These are phyloP conservation scores for Drosophila kanapiae DNA, from an alignment of 1,140 invertebrate species.

Conservation along the genomic window DNA sequence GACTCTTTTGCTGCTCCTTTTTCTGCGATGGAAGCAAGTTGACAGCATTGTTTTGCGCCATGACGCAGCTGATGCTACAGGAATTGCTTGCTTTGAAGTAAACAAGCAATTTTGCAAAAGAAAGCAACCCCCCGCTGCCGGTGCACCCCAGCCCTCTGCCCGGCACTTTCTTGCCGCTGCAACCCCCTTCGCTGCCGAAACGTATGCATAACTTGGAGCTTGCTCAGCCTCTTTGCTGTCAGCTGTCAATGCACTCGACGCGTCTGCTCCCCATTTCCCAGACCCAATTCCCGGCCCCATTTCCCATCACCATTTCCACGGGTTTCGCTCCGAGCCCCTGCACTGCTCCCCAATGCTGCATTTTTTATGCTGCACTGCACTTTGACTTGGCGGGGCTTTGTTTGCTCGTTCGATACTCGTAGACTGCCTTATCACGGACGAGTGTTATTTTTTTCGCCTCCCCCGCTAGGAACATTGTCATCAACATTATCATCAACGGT, in stretches of 20 bases:
- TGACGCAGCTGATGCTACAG: conserved; percentile 78
- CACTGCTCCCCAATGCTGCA: conserved; percentile 44
- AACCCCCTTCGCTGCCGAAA: conserved; percentile 15
- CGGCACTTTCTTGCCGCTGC: conserved; percentile 4
- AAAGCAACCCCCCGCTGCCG: conserved; percentile 31
- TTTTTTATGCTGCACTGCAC: conserved; percentile 79
- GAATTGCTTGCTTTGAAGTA: conserved; percentile 80
- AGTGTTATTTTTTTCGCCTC: conserved; percentile 51
- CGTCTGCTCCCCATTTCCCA: conserved; percentile 61
- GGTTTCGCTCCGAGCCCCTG: neutral
- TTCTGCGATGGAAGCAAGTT: conserved; percentile 57
- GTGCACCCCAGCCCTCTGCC: neutral
- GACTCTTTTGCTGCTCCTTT: conserved; percentile 13
- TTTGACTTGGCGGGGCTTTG: conserved; percentile 74
- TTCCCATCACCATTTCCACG: conserved; percentile 9
- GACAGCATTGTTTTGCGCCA: conserved; percentile 77
- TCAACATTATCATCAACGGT: conserved; percentile 68
- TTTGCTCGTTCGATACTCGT: conserved; percentile 59
- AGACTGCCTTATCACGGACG: conserved; percentile 46
- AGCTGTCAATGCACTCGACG: conserved; percentile 77
- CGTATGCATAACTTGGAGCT: conserved; percentile 63
- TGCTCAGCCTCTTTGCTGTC: conserved; percentile 70
- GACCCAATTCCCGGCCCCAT: conserved; percentile 15
- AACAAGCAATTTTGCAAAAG: conserved; percentile 79
- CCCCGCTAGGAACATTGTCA: conserved; percentile 64